Base-by-base conservation (phyloP, 2,797 vertebrate species). In the Microctenopoma lineatum region DNA sequence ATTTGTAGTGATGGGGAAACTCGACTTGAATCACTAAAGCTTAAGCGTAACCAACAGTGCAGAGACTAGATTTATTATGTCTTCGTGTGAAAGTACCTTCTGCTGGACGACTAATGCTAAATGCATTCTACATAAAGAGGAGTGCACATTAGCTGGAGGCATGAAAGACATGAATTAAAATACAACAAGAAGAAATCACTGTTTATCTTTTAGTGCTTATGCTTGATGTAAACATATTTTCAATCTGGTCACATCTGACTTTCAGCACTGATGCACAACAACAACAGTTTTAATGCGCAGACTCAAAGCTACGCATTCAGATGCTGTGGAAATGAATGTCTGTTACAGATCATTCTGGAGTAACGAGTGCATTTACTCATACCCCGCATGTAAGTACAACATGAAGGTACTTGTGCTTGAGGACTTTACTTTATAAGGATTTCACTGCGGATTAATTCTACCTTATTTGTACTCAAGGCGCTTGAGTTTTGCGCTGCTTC, bases 1-100 rank as follows among this genome's bases (percentile, higher is more conserved):
- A 80, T 78, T 83, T 83, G 29, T 59, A 68, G 54, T 61, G 63
- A 73, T 47, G 61, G 27, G 52, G 53, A 65, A 82, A 61, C 38
- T 64, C 59, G 66, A 64, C 54, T 67, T 47, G 8, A 62, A 69
- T 50, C 39, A 64, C 42, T 76, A 27, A 75, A 56, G 46, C 58
- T 62, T 70, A 41, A 41, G 16, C 10, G 9, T 14, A 51, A 58
- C 56, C 50, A 51, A 62, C 65, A 68, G 57, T 57, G 73, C 14
- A 9, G 44, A 66, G 47, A 70, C 51, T 45, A 48, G n/a, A 55
- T 58, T 41, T 5, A 59, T 46, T 11, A 16, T 51, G 65, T 65
- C 48, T 46, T 59, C 44, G n/a, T 18, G 68, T 29, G 70, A 4
- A 1, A 39, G 64, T 59, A 13, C 4, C 66, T 66, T 73, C 59